Base-by-base conservation (phyloP, 2,888 invertebrate species). In the Yponomeuta cagnagella region DNA sequence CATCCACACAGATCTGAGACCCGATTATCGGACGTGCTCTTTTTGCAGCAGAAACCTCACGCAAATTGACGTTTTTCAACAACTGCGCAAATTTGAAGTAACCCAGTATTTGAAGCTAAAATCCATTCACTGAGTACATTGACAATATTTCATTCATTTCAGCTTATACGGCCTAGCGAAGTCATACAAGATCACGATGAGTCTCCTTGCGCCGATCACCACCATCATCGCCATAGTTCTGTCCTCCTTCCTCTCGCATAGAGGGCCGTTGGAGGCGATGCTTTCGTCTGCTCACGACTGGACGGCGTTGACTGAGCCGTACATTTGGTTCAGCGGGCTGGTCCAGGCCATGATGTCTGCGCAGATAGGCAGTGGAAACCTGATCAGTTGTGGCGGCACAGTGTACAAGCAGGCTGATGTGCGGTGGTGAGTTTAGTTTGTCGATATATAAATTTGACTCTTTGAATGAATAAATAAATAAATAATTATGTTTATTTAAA, bases 311-410 rank as follows among this genome's bases (percentile, higher is more conserved):
- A 77, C 80, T 1, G 80, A 89, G 72, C 90, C 91, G 0, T 84
- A 84, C 48, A 86, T 92, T 73, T 95, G 95, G 95, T 94, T 94
- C 78, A 94, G 94, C 75, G 93, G 94, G 0, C 82, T 93, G 74
- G 93, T 95, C 58, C 95, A 95, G 81, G 93, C 95, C 68, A 86
- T 95, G 76, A 86, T 95, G 78, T 95, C 95, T 0, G 93, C 94
- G 2, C 94, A 94, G 71, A 86, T 95, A 68, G 93, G 94, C 73
- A 93, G 94, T 76, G 95, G 95, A 33, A 93, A 94, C 73, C 90
- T 95, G 72, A 92, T 94, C 48, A 95, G 95, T 67, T 93, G 94
- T 66, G 94, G 95, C 12, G 94, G 94, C 37, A 92, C 93, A 65
- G 86, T 95, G 48, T 95, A 94, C 77, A 93, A 93, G 73, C 93